Evolutionary conservation across 2,888 invertebrate genomes (phyloP).

Genomic region (Malacosoma neustria): DNA sequence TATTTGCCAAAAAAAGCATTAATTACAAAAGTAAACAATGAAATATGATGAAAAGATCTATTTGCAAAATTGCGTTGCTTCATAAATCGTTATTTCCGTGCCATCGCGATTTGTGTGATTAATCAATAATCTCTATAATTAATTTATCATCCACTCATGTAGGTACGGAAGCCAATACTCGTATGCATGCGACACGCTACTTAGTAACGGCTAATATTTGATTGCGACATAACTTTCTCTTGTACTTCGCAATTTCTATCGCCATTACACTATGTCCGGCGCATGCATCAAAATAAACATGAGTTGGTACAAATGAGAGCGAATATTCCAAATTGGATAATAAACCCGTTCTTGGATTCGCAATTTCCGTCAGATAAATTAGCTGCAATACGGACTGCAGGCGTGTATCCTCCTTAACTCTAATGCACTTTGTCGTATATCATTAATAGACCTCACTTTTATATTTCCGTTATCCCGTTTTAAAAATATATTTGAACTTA

Average conservation of each 20-base stretch:
- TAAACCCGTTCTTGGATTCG: conserved; percentile 13
- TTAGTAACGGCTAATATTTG: conserved; percentile 19
- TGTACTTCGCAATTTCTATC: conserved; percentile 30
- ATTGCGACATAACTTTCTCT: conserved; percentile 67
- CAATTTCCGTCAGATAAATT: conserved; percentile 30
- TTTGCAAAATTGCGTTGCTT: no score
- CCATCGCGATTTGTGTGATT: background rate
- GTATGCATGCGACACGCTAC: conserved; percentile 22
- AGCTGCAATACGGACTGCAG: conserved; percentile 29
- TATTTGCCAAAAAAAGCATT: no score
- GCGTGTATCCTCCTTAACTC: conserved; percentile 55
- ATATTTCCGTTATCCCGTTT: no score
- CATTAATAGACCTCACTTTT: no score
- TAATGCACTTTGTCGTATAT: conserved; percentile 23
- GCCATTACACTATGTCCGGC: conserved; percentile 6
- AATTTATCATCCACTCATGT: background rate
- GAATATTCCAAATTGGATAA: background rate
- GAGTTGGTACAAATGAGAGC: background rate
- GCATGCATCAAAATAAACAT: background rate
- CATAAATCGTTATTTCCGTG: conserved; percentile 5
- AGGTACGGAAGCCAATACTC: conserved; percentile 8
- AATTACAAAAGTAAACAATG: no score
- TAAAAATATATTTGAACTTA: no score
- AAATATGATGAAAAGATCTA: no score
- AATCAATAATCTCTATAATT: conserved; percentile 3